phyloP scores from a whole-genome alignment of 2,113 vertebrate species.

The Tauraco erythrolophus region DNA sequence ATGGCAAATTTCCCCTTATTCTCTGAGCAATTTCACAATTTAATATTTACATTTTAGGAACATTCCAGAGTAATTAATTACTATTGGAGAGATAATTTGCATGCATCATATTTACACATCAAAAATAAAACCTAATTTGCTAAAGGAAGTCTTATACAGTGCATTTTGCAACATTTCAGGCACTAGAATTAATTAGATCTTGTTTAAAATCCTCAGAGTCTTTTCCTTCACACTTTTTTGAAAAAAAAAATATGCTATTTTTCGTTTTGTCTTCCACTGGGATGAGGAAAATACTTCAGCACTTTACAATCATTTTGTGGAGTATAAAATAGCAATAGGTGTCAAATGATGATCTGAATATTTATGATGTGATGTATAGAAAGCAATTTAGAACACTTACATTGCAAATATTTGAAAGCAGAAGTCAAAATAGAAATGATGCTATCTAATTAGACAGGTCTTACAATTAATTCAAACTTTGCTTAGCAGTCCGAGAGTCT shows the following conservation, averaged over 20 bases:
- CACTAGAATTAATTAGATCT: slow-evolving; percentile 55
- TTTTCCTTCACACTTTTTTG: slow-evolving; percentile 48
- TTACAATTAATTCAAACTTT: slow-evolving; percentile 16
- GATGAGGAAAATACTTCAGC: background rate
- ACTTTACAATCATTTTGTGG: background rate
- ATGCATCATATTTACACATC: slow-evolving; percentile 49
- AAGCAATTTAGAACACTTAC: slow-evolving; percentile 3
- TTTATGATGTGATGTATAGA: background rate
- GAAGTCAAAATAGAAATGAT: slow-evolving; percentile 10
- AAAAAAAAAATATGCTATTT: background rate
- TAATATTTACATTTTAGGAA: slow-evolving; percentile 21
- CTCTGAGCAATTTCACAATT: background rate
- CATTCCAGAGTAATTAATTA: slow-evolving; percentile 38
- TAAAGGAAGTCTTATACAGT: slow-evolving; percentile 19
- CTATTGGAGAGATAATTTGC: slow-evolving; percentile 32
- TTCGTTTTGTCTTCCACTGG: slow-evolving; percentile 16
- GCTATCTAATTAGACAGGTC: background rate
- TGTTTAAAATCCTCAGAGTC: slow-evolving; percentile 38
- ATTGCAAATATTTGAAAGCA: slow-evolving; percentile 11
- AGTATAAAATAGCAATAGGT: background rate
- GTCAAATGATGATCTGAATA: slow-evolving; percentile 28
- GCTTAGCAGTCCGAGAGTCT: background rate
- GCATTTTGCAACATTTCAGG: slow-evolving; percentile 2
- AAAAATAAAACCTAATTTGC: slow-evolving; percentile 60
- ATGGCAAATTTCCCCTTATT: background rate